These are phyloP conservation scores for Mycetomoellerius zeteki DNA, from an alignment of 1,140 invertebrate genomes.

Conservation along the genomic window DNA sequence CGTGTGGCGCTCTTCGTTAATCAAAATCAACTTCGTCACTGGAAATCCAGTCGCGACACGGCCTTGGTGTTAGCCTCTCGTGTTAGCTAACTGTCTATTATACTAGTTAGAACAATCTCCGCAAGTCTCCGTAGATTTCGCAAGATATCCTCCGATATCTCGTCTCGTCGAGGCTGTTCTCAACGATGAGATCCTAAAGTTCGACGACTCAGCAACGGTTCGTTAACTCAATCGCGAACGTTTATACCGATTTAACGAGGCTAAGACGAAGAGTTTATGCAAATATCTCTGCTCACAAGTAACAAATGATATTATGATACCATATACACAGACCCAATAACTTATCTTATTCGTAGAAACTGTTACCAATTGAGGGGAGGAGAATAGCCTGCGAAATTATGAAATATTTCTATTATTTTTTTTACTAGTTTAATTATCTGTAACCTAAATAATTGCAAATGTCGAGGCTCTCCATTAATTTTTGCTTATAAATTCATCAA, in stretches of 20 bases:
- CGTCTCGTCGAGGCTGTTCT: neutral
- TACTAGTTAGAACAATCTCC: conserved; percentile 46
- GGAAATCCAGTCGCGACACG: conserved; percentile 39
- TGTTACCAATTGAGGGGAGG: too few relatives aligned
- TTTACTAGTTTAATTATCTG: too few relatives aligned
- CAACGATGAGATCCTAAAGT: conserved; percentile 1
- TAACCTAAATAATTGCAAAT: too few relatives aligned
- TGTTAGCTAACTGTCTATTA: conserved; percentile 38
- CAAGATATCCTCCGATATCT: conserved; percentile 14
- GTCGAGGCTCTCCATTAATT: too few relatives aligned
- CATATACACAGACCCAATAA: too few relatives aligned
- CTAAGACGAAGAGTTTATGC: conserved; percentile 8
- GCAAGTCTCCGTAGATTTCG: conserved; percentile 1
- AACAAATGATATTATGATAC: neutral
- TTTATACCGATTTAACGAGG: conserved; percentile 49
- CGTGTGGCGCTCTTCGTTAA: conserved; percentile 67
- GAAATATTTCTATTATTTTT: too few relatives aligned
- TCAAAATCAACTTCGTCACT: conserved; percentile 73
- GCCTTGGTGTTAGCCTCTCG: conserved; percentile 9
- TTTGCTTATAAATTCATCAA: too few relatives aligned
- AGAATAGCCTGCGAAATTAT: too few relatives aligned
- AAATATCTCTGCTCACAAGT: neutral
- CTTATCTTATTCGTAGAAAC: too few relatives aligned
- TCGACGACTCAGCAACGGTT: conserved; percentile 8
- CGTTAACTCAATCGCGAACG: conserved; percentile 36